Base-by-base conservation (phyloP, 2,113 vertebrate genomes). In the Piaya cayana region DNA sequence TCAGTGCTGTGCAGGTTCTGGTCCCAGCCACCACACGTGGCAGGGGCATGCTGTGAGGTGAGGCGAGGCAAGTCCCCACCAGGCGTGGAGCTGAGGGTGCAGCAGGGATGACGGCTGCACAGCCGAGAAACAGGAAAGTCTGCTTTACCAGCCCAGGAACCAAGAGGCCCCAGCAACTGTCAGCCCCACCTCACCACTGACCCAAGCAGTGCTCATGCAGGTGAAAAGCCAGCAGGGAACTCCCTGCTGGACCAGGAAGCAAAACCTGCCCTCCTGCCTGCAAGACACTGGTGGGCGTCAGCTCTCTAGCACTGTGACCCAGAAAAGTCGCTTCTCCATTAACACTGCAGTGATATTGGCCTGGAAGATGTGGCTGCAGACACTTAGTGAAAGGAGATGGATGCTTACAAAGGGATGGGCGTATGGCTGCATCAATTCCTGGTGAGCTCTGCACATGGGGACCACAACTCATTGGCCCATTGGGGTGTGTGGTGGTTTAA, bases 171-270 rank as follows among this genome's bases (percentile, higher is more conserved):
- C 95, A 87, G 88, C 58, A 65, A 60, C 92, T 76, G 1, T 15
- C 0, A 0, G 96, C 96, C 94, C 95, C 96, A 95, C 96, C 96
- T 97, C 3, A 0, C 60, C 0, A 5, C 88, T 96, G 84, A 96
- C 83, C 94, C 85, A 87, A 82, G 92, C 53, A 0, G 56, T 64
- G 88, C 25, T 94, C 77, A 65, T 2, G 26, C 85, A 91, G 77
- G 89, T 2, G 0, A 96, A 90, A 92, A 91, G 86, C 76, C 88
- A 92, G 34, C 1, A 0, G 92, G 94, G 74, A 96, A 96, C 96
- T 95, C 96, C 97, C 96, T 72, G 53, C 36, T 8, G 11, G 56
- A 95, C 49, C 69, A 93, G 95, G 96, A 96, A 96, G 36, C 69
- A 91, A 89, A 89, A 64, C 30, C 36, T 68, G 65, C 52, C 25